Conservation (phyloP, 2,113 vertebrate species). For the Phocoena sinus region DNA sequence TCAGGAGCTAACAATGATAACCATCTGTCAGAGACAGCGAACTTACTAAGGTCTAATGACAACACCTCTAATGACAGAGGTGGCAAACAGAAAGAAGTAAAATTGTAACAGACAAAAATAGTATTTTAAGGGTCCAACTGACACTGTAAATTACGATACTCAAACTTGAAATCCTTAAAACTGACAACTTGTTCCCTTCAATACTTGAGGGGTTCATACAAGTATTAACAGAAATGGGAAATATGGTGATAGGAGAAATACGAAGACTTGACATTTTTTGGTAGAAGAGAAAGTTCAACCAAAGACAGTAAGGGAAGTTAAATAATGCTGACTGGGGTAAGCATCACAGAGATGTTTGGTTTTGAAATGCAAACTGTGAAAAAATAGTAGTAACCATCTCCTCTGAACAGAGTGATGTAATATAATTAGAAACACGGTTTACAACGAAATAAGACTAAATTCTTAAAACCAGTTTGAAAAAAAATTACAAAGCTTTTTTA, state of each 20-base stretch:
- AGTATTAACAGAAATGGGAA: constrained; percentile 18
- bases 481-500: constrained; percentile 13
- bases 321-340: not conserved
- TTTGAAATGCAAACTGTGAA: constrained; percentile 57
- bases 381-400: constrained; percentile 23
- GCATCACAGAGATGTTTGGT: not conserved
- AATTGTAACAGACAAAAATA: not conserved
- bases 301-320: not conserved
- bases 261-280: constrained; percentile 15
- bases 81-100: not conserved
- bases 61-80: not conserved
- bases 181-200: not conserved
- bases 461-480: constrained; percentile 37
- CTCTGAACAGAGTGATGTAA: constrained; percentile 54
- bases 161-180: not conserved
- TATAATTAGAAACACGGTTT: constrained; percentile 46
- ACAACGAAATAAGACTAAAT: constrained; percentile 30
- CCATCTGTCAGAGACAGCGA: not conserved
- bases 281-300: constrained; percentile 20
- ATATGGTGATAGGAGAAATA: not conserved
- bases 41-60: constrained; percentile 8
- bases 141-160: not conserved
- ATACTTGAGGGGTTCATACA: not conserved
- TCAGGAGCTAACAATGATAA: not conserved
- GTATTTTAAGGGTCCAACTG: not conserved